These are phyloP conservation scores for Actinia tenebrosa DNA, from an alignment of 64 coral and sea anemone genomes.

Conservation along the genomic window DNA sequence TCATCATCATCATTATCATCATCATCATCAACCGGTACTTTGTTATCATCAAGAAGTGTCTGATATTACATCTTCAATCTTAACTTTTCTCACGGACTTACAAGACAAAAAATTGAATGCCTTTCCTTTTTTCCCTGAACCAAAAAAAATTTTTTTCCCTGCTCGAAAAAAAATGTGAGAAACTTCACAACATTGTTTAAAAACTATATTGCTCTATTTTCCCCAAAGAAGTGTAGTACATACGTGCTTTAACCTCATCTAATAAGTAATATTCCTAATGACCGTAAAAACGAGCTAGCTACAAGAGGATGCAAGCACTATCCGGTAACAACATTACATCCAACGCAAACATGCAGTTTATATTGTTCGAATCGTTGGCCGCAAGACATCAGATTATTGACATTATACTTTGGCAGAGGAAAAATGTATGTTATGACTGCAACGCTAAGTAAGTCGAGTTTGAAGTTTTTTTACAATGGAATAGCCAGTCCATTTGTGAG, in stretches of 20 bases:
- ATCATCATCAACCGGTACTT: too few relatives aligned
- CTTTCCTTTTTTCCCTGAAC: background rate
- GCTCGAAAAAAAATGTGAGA: background rate
- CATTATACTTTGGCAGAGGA: background rate
- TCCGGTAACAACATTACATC: background rate
- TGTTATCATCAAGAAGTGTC: too few relatives aligned
- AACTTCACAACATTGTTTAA: background rate
- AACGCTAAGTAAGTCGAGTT: background rate
- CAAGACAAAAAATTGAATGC: too few relatives aligned
- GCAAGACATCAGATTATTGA: background rate
- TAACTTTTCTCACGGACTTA: too few relatives aligned
- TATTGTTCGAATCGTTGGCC: background rate
- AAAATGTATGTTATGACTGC: background rate
- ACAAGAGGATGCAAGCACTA: background rate
- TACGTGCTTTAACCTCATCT: background rate
- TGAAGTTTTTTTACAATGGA: conserved; percentile 13
- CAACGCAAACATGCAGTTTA: background rate
- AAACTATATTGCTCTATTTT: background rate
- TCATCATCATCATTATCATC: too few relatives aligned
- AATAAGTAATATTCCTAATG: background rate
- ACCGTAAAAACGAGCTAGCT: background rate
- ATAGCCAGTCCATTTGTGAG: background rate
- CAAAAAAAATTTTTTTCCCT: background rate
- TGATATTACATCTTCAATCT: too few relatives aligned
- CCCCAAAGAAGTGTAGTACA: background rate